Percentiles rank a stretch among this genome's conserved stretches.
These are phyloP conservation scores for Chionoecetes opilio DNA, from an alignment of 1,140 invertebrate species.

Conservation along the genomic window DNA sequence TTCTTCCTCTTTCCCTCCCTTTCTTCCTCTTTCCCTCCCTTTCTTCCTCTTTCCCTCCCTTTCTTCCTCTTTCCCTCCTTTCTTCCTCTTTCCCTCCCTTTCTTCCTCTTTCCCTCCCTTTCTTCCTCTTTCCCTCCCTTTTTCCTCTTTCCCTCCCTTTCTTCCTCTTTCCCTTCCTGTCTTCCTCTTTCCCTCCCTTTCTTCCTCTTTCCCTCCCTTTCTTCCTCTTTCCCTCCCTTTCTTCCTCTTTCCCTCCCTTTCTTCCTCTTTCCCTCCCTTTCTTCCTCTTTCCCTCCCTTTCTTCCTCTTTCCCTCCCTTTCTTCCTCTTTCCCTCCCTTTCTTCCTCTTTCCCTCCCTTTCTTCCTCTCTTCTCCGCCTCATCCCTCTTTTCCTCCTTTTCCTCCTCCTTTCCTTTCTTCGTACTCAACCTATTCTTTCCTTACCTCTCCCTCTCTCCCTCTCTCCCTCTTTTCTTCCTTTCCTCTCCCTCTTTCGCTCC, in stretches of 20 bases:
- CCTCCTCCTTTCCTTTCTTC: no score
- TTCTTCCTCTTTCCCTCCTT: neutral
- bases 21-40: neutral
- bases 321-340: neutral
- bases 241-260: no score
- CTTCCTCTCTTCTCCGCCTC: neutral
- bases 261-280: neutral
- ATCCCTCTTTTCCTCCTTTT: no score
- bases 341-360: neutral
- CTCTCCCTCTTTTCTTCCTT: neutral
- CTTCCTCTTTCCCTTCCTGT: neutral
- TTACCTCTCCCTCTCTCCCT: neutral
- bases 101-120: neutral
- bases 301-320: neutral
- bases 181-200: neutral
- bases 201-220: neutral
- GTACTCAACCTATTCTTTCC: neutral
- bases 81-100: neutral
- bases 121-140: neutral
- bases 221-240: no score
- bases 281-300: neutral
- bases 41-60: neutral
- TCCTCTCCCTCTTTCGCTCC: neutral
- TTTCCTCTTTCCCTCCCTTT: neutral
- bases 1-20: neutral